phyloP scores from a whole-genome alignment of 2,888 invertebrate species.

The Erebia ligea region DNA sequence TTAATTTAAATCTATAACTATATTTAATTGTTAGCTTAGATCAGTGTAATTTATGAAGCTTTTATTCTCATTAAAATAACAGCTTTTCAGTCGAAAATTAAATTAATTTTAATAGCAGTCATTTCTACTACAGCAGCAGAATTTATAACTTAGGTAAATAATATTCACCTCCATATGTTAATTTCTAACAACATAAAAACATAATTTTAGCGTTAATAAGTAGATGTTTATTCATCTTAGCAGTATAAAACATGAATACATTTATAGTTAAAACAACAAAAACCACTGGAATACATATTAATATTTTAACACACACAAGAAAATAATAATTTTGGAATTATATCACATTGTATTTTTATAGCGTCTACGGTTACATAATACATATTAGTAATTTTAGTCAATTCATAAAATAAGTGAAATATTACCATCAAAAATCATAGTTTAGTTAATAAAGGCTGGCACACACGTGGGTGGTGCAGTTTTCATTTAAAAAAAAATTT shows the following conservation, averaged over 20 bases:
- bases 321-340: constrained; percentile 55
- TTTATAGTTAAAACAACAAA: neutral
- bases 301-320: constrained; percentile 47
- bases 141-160: neutral
- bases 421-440: constrained; percentile 1
- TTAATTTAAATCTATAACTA: constrained; percentile 9
- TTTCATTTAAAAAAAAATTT: neutral
- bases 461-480: neutral
- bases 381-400: constrained; percentile 22
- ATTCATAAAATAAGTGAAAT: constrained; percentile 1
- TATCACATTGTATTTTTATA: constrained; percentile 61
- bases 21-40: constrained; percentile 9
- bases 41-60: neutral
- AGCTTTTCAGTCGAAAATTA: constrained; percentile 17
- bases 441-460: neutral
- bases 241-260: constrained; percentile 4
- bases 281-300: constrained; percentile 15
- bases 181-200: neutral
- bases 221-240: neutral
- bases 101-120: constrained; percentile 2
- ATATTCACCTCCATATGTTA: neutral
- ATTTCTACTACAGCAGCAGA: neutral
- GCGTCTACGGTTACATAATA: constrained; percentile 40
- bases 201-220: neutral
- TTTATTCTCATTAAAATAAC: neutral